phyloP scores from a whole-genome alignment of 1,140 invertebrate species.

The Solenopsis fugax region DNA sequence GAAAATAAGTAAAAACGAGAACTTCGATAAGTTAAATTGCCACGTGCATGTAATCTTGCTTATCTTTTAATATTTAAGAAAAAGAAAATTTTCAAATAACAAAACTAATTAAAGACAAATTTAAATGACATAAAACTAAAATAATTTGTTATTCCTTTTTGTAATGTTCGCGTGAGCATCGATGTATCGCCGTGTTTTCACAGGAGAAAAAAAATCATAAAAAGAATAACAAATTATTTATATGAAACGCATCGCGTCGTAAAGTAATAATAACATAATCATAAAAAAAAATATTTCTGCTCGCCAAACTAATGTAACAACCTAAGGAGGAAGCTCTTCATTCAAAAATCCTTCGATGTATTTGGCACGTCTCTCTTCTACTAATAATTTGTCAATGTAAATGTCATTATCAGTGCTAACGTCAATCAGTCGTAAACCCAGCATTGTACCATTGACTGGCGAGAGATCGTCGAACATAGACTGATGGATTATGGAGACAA shows the following conservation, averaged over 20 bases:
- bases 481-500: constrained; percentile 87
- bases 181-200: background rate
- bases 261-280: background rate
- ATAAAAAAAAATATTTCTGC: constrained; percentile 16
- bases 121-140: background rate
- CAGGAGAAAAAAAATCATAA: background rate
- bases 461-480: constrained; percentile 85
- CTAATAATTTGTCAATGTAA: constrained; percentile 86
- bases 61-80: background rate
- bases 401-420: constrained; percentile 86
- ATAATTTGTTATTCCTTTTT: constrained; percentile 2
- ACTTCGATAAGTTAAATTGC: background rate
- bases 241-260: background rate
- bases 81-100: constrained; percentile 8
- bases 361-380: constrained; percentile 86
- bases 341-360: constrained; percentile 3
- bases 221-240: background rate
- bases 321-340: background rate
- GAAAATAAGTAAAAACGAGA: background rate
- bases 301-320: background rate
- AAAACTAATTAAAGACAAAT: background rate
- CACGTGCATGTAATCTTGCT: background rate
- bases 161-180: too few species aligned
- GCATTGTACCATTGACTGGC: constrained; percentile 83
- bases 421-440: constrained; percentile 88